Evolutionary conservation across 2,888 invertebrate genomes (phyloP).

Genomic region (Mantis religiosa): DNA sequence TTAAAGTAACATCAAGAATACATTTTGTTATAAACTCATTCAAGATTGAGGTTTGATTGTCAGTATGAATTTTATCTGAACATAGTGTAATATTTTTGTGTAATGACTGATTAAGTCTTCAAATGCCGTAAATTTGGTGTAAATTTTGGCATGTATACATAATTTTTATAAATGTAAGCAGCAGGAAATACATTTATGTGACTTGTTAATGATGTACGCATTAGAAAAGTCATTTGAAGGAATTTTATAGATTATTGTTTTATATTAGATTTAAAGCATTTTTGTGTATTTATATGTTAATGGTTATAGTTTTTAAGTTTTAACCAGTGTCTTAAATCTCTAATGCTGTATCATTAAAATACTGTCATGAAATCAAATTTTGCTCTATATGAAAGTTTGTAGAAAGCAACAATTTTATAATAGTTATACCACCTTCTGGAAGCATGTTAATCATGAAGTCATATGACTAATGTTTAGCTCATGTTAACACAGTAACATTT

Average conservation of each 20-base stretch:
- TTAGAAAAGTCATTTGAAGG: neutral
- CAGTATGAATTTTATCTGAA: neutral
- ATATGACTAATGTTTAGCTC: neutral
- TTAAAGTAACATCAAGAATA: neutral
- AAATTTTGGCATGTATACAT: neutral
- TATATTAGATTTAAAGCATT: no score
- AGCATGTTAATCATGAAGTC: neutral
- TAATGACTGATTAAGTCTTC: neutral
- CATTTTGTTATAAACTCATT: neutral
- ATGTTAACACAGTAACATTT: no score
- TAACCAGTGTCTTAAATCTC: no score
- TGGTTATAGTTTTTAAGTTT: no score
- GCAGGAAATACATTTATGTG: neutral
- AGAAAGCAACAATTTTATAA: neutral
- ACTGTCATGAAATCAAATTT: no score
- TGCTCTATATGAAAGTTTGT: no score
- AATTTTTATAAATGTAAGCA: neutral
- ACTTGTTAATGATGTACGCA: neutral
- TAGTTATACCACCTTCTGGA: neutral
- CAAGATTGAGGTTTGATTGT: neutral
- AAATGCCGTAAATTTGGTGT: neutral
- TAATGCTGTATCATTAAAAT: no score
- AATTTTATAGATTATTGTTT: no score
- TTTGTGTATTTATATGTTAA: no score
- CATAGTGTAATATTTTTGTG: neutral